A percentile compares a stretch with the other conserved stretches of the same genome.
These are phyloP conservation scores for Hydrochoerus hydrochaeris DNA, from an alignment of 2,113 vertebrate genomes.

Conservation along the genomic window DNA sequence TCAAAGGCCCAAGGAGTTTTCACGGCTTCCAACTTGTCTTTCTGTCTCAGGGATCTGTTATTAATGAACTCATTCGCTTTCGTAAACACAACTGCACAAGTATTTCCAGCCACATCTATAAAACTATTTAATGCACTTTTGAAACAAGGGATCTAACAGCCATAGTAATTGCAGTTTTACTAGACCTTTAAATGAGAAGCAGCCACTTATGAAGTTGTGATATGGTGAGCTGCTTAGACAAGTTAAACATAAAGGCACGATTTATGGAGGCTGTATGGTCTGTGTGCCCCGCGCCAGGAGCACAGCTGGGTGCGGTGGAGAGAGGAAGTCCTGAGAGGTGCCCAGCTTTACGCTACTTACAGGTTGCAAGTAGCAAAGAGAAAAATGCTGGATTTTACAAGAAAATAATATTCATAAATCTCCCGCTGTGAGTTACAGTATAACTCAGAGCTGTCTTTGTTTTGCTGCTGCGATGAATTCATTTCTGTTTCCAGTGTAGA, in stretches of 20 bases:
- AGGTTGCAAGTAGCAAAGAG: conserved; percentile 80
- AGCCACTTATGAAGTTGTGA: conserved; percentile 86
- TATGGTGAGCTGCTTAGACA: conserved; percentile 83
- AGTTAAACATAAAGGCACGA: conserved; percentile 80
- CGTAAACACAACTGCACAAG: conserved; percentile 81
- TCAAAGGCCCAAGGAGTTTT: conserved; percentile 50
- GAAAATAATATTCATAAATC: conserved; percentile 87
- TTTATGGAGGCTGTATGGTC: conserved; percentile 74
- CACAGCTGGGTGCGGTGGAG: conserved; percentile 48
- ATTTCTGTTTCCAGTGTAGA: conserved; percentile 77
- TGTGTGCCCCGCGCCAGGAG: conserved; percentile 58
- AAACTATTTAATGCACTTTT: conserved; percentile 83
- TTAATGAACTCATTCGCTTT: conserved; percentile 82
- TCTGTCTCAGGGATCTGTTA: conserved; percentile 73
- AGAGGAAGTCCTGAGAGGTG: conserved; percentile 72
- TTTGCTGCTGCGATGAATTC: conserved; percentile 78
- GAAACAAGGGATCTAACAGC: conserved; percentile 83
- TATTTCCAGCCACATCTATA: conserved; percentile 82
- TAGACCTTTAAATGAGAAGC: conserved; percentile 86
- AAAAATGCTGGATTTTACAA: conserved; percentile 85
- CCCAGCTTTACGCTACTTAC: conserved; percentile 76
- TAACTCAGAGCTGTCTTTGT: conserved; percentile 84
- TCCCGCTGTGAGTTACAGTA: conserved; percentile 78
- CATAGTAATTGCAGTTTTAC: conserved; percentile 83
- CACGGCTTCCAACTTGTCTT: conserved; percentile 58